phyloP scores from a whole-genome alignment of 1,140 invertebrate genomes.

The Ips nitidus region DNA sequence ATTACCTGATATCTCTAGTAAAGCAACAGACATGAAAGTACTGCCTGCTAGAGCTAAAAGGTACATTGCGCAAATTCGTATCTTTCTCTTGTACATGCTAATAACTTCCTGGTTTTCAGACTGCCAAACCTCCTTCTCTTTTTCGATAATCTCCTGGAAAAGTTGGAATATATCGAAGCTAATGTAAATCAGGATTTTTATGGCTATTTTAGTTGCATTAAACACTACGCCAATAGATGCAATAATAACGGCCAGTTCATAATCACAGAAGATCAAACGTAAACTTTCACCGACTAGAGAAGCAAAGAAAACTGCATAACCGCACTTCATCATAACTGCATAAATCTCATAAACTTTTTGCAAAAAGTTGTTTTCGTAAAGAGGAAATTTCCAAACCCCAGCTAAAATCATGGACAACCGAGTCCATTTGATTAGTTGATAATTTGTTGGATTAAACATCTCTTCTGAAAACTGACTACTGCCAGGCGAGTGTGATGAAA shows the following conservation, averaged over 20 bases:
- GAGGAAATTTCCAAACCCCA: conserved; percentile 9
- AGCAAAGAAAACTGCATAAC: not conserved
- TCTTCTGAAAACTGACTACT: too few relatives aligned
- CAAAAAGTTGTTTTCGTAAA: conserved; percentile 5
- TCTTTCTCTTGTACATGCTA: conserved; percentile 5
- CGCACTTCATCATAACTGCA: not conserved
- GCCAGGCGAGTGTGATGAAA: too few relatives aligned
- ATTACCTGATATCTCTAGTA: conserved; percentile 16
- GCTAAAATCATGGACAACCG: conserved; percentile 3
- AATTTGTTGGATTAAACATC: not conserved
- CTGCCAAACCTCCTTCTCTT: conserved; percentile 12
- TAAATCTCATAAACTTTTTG: not conserved
- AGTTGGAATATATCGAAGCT: not conserved
- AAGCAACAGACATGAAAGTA: not conserved
- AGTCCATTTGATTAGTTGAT: conserved; percentile 7
- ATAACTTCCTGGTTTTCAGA: conserved; percentile 10
- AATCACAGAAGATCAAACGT: conserved; percentile 9
- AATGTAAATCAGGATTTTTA: conserved; percentile 15
- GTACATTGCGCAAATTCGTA: not conserved
- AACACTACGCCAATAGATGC: conserved; percentile 10
- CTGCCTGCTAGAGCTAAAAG: not conserved
- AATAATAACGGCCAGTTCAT: conserved; percentile 16
- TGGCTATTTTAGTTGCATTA: conserved; percentile 16
- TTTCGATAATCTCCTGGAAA: conserved; percentile 18
- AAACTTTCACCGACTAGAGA: conserved; percentile 4